Base-by-base conservation (phyloP, 2,797 vertebrate genomes). In the Enteromius treurensis region DNA sequence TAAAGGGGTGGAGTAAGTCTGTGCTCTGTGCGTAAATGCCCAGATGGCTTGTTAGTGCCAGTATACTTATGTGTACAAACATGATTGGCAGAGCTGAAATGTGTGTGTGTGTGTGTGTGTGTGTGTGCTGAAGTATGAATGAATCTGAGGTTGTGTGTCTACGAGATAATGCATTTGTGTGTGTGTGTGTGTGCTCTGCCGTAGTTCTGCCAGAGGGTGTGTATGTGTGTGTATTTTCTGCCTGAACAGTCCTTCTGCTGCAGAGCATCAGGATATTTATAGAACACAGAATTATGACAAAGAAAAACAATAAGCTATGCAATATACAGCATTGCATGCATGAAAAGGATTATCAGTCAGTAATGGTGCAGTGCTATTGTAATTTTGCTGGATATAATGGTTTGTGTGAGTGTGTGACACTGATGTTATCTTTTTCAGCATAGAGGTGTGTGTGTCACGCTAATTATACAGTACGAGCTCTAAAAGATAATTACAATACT, bases 221-320 rank as follows among this genome's bases (percentile, higher is more conserved):
- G 69, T 58, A 68, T 71, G 68, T 69, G 91, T 60, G 91, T 90
- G 92, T 93, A 93, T 94, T 92, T 94, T 93, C 93, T 93, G 93
- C 91, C 90, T 93, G 92, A 92, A 93, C 92, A 92, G 86, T 89
- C 92, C 90, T 91, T 94, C 93, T 92, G 93, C 93, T 94, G 93
- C 93, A 92, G 90, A 92, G 90, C 90, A 32, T 82, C 88, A 29
- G 85, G 88, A 92, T 94, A 94, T 95, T 93, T 94, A 92, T 94
- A 94, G 92, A 89, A 86, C 74, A 88, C 68, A 85, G 88, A 87
- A 89, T 79, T 77, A 75, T 79, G 78, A 70, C 70, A 84, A 81
- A 86, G 78, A 70, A 76, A 84, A 81, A 86, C 70, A 79, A 86
- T 88, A 71, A 85, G 79, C 76, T 68, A 69, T 23, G 77, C 49